Conservation (phyloP, 2,888 invertebrate species). For the Eurytoma adleriae region DNA sequence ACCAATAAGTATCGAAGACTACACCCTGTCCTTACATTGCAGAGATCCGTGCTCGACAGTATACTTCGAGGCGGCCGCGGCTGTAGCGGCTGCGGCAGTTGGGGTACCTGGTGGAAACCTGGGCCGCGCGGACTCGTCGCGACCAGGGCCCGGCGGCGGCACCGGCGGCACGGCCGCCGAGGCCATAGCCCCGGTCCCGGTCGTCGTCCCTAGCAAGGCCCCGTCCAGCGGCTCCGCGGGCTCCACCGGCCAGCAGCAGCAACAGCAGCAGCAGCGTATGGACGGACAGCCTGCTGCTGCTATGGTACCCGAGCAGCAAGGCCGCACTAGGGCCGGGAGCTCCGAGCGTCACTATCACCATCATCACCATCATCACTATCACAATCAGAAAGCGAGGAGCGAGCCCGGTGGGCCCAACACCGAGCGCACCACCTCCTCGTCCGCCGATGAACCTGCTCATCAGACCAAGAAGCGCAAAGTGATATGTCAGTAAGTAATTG, state of each 20-base stretch:
- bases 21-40: conserved; percentile 44
- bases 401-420: conserved; percentile 42
- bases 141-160: conserved; percentile 32
- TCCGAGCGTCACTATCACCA: conserved; percentile 64
- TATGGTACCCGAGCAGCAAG: conserved; percentile 40
- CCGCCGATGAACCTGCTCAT: conserved; percentile 62
- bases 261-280: conserved; percentile 37
- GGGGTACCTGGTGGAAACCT: not conserved
- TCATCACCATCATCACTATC: conserved; percentile 62
- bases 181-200: conserved; percentile 1
- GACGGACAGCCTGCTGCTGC: not conserved
- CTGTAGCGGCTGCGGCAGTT: not conserved
- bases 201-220: conserved; percentile 27
- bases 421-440: conserved; percentile 55
- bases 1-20: not conserved
- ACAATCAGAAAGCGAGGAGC: conserved; percentile 60
- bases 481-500: conserved; percentile 77
- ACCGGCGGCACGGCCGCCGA: not conserved
- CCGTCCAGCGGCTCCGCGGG: not conserved
- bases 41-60: conserved; percentile 70
- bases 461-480: conserved; percentile 76
- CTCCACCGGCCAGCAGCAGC: conserved; percentile 53
- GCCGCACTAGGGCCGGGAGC: conserved; percentile 36
- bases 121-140: not conserved
- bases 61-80: conserved; percentile 69